phyloP scores from a whole-genome alignment of 2,797 vertebrate genomes.

The Thunnus albacares region DNA sequence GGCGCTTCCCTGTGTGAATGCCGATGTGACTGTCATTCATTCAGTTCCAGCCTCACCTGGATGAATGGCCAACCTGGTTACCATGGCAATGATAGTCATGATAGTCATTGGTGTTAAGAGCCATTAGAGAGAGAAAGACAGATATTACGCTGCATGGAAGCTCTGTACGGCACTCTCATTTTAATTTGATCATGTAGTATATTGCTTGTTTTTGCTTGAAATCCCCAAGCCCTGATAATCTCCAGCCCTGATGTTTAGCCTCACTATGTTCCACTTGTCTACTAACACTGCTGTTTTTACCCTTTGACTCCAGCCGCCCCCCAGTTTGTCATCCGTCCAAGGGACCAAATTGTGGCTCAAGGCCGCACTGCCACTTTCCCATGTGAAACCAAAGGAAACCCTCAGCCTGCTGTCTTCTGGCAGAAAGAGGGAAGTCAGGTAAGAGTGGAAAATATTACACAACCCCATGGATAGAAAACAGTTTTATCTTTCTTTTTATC shows the following conservation, averaged over 20 bases:
- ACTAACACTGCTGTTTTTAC: constrained; percentile 51
- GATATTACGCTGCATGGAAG: constrained; percentile 80
- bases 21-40: constrained; percentile 85
- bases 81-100: constrained; percentile 64
- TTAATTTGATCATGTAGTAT: constrained; percentile 66
- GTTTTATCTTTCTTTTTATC: neutral
- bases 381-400: constrained; percentile 98
- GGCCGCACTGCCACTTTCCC: constrained; percentile 96
- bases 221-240: constrained; percentile 41
- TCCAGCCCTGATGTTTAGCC: constrained; percentile 13
- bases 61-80: constrained; percentile 85
- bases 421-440: constrained; percentile 99
- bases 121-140: constrained; percentile 34
- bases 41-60: constrained; percentile 72
- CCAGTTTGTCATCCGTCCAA: constrained; percentile 97
- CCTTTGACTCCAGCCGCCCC: constrained; percentile 91
- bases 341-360: constrained; percentile 98
- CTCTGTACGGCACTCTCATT: constrained; percentile 69
- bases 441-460: constrained; percentile 63
- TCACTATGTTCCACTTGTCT: neutral
- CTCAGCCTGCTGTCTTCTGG: constrained; percentile 99
- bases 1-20: constrained; percentile 69
- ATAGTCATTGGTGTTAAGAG: constrained; percentile 67
- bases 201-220: constrained; percentile 76
- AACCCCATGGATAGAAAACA: neutral